Conservation (phyloP, 2,113 vertebrate genomes). For the Oostethus manadensis region DNA sequence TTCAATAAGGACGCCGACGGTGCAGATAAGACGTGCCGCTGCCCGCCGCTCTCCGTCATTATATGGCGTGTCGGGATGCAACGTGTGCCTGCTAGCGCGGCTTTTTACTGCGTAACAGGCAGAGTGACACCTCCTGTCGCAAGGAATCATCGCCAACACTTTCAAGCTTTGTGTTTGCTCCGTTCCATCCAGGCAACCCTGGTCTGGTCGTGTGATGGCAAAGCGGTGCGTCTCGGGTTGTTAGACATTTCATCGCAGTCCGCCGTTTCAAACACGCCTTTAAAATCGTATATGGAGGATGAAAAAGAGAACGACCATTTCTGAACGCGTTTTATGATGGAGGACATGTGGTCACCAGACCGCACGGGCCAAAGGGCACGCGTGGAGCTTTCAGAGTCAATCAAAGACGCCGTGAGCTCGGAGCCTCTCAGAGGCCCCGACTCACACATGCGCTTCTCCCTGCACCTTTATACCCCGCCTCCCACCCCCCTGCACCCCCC, state of each 20-base stretch:
- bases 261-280: too few species aligned
- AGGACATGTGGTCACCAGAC: too few species aligned
- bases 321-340: too few species aligned
- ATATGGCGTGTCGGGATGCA: slow-evolving; percentile 58
- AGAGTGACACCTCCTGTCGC: slow-evolving; percentile 44
- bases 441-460: slow-evolving; percentile 64
- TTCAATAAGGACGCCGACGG: slow-evolving; percentile 65
- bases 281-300: too few species aligned
- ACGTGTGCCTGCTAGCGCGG: slow-evolving; percentile 55
- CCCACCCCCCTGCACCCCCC: slow-evolving; percentile 36
- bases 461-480: slow-evolving; percentile 41
- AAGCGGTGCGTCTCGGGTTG: too few species aligned
- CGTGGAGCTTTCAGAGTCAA: slow-evolving; percentile 34
- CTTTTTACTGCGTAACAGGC: slow-evolving; percentile 39
- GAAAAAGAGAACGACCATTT: too few species aligned
- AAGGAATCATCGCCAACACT: slow-evolving; percentile 56
- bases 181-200: too few species aligned
- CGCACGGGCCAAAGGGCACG: too few species aligned
- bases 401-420: slow-evolving; percentile 48
- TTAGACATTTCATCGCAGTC: too few species aligned
- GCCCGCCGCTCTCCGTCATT: slow-evolving; percentile 56
- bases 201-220: too few species aligned
- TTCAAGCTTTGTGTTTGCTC: neutral
- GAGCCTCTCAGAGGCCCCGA: slow-evolving; percentile 52
- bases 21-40: slow-evolving; percentile 51